Conservation (phyloP, 2,888 invertebrate species). For the Horisme vitalbata region DNA sequence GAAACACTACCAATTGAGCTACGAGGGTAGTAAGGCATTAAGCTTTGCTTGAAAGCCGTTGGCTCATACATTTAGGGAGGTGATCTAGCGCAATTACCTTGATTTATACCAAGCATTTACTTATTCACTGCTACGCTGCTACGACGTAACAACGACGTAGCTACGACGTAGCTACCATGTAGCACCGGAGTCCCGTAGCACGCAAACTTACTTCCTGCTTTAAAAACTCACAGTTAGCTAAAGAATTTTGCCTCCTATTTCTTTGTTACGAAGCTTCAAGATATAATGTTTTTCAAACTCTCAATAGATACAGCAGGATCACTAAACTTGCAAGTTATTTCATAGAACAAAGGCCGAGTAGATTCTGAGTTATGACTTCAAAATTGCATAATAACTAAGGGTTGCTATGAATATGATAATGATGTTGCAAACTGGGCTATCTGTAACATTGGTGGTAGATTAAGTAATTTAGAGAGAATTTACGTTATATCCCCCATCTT, state of each 20-base stretch:
- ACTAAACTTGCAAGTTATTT: constrained; percentile 63
- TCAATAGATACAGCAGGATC: constrained; percentile 52
- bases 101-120: constrained; percentile 81
- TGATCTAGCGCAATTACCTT: constrained; percentile 80
- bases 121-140: constrained; percentile 76
- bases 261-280: constrained; percentile 23
- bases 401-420: constrained; percentile 56
- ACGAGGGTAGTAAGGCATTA: constrained; percentile 49
- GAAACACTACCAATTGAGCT: too few relatives aligned
- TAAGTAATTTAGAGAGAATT: constrained; percentile 34
- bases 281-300: constrained; percentile 46
- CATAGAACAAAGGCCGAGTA: constrained; percentile 51
- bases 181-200: constrained; percentile 44
- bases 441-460: constrained; percentile 28
- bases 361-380: constrained; percentile 53
- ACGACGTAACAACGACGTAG: too few relatives aligned
- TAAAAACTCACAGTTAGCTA: constrained; percentile 35
- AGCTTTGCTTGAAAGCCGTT: constrained; percentile 61
- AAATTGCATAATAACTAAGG: constrained; percentile 47
- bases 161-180: constrained; percentile 65
- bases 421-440: constrained; percentile 33
- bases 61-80: constrained; percentile 77
- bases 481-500: too few relatives aligned
- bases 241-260: constrained; percentile 36
- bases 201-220: constrained; percentile 53